A percentile compares a stretch with the other conserved stretches of the same genome.
These are phyloP conservation scores for Maniola jurtina DNA, from an alignment of 1,140 invertebrate species.

Conservation along the genomic window DNA sequence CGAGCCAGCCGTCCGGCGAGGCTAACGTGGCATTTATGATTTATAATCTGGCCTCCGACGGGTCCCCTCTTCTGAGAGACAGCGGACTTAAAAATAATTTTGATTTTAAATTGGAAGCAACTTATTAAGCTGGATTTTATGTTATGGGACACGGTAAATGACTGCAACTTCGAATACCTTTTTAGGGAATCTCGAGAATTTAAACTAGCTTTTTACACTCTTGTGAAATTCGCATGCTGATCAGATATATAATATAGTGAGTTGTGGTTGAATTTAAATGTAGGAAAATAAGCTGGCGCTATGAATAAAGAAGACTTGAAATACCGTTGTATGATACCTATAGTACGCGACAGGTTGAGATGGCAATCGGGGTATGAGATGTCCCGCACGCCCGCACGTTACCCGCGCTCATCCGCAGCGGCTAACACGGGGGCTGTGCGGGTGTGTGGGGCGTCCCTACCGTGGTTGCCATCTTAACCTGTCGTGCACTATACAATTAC, in stretches of 20 bases:
- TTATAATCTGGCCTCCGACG: constrained; percentile 72
- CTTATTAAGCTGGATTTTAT: constrained; percentile 64
- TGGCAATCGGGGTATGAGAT: too few relatives aligned
- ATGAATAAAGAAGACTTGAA: too few relatives aligned
- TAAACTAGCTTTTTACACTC: constrained; percentile 5
- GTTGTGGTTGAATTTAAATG: not conserved
- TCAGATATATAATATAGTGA: not conserved
- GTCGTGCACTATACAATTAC: too few relatives aligned
- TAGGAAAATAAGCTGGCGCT: too few relatives aligned
- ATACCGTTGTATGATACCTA: too few relatives aligned
- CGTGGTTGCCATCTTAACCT: too few relatives aligned
- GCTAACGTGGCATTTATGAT: constrained; percentile 73
- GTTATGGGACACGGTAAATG: constrained; percentile 48
- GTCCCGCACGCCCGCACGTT: too few relatives aligned
- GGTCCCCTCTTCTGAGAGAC: constrained; percentile 64
- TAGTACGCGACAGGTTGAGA: too few relatives aligned
- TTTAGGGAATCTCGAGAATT: not conserved
- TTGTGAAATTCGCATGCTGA: not conserved
- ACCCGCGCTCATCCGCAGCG: too few relatives aligned
- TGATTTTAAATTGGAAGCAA: constrained; percentile 70
- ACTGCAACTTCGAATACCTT: constrained; percentile 11
- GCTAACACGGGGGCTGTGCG: too few relatives aligned
- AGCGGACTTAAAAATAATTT: constrained; percentile 69
- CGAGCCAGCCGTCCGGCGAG: constrained; percentile 49
- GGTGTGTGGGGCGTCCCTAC: too few relatives aligned